Evolutionary conservation across 2,797 vertebrate genomes (phyloP).

Genomic region (Lates japonicus): DNA sequence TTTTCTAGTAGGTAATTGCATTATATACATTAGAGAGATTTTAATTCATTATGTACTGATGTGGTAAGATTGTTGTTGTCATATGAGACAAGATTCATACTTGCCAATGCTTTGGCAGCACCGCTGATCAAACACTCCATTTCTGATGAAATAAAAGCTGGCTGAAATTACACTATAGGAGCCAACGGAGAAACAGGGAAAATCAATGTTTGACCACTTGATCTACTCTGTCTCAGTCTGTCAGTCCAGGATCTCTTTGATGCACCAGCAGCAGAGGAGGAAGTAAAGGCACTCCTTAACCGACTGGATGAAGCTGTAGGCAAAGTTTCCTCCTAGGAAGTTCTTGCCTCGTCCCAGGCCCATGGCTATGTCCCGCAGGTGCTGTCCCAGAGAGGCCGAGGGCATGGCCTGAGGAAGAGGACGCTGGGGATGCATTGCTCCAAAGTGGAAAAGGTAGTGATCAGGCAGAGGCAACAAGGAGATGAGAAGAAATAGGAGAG

Average conservation of each 20-base stretch:
- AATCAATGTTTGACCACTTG: conserved; percentile 58
- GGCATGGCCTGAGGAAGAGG: conserved; percentile 86
- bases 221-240: conserved; percentile 45
- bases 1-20: background rate
- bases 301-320: conserved; percentile 85
- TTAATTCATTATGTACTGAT: background rate
- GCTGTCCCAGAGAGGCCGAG: conserved; percentile 81
- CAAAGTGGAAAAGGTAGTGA: conserved; percentile 1
- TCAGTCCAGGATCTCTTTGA: conserved; percentile 93
- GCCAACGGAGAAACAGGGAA: conserved; percentile 33
- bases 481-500: conserved; percentile 24
- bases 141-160: conserved; percentile 57
- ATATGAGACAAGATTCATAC: conserved; percentile 51
- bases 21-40: background rate
- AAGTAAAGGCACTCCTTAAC: conserved; percentile 90
- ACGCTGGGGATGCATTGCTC: conserved; percentile 81
- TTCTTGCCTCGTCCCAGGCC: conserved; percentile 79
- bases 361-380: conserved; percentile 77
- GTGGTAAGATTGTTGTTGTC: conserved; percentile 24
- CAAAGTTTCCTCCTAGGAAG: conserved; percentile 81
- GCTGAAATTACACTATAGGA: conserved; percentile 52
- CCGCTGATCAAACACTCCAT: conserved; percentile 54
- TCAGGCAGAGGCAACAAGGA: conserved; percentile 21
- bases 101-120: conserved; percentile 56
- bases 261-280: conserved; percentile 95